These are phyloP conservation scores for Betta splendens DNA, from an alignment of 2,797 vertebrate species.

Conservation along the genomic window DNA sequence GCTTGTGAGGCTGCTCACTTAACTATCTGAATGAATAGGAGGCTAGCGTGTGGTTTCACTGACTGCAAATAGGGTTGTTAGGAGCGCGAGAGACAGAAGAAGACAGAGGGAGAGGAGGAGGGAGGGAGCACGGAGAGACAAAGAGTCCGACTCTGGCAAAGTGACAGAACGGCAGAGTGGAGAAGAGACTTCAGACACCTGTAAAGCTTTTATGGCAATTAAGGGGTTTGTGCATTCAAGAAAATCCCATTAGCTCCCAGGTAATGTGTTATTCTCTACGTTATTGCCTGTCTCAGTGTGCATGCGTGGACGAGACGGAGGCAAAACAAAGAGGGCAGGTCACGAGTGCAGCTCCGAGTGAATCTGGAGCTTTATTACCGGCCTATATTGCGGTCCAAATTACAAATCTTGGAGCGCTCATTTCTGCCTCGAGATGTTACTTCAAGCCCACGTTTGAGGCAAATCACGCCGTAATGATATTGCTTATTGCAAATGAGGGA, in stretches of 20 bases:
- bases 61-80: slow-evolving; percentile 46
- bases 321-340: slow-evolving; percentile 38
- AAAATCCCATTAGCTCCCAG: slow-evolving; percentile 35
- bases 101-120: slow-evolving; percentile 2
- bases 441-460: slow-evolving; percentile 63
- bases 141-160: slow-evolving; percentile 12
- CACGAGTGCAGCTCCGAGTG: slow-evolving; percentile 22
- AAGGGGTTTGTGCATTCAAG: slow-evolving; percentile 32
- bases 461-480: slow-evolving; percentile 74
- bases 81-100: slow-evolving; percentile 4
- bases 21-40: slow-evolving; percentile 69
- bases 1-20: slow-evolving; percentile 48
- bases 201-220: slow-evolving; percentile 48
- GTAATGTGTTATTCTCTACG: slow-evolving; percentile 33
- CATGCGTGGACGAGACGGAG: slow-evolving; percentile 17
- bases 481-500: slow-evolving; percentile 71
- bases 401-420: slow-evolving; percentile 66
- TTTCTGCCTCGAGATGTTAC: slow-evolving; percentile 63
- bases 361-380: slow-evolving; percentile 67
- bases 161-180: slow-evolving; percentile 7
- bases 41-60: slow-evolving; percentile 43
- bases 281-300: slow-evolving; percentile 30
- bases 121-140: slow-evolving; percentile 8
- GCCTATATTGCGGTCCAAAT: slow-evolving; percentile 67
- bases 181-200: slow-evolving; percentile 32